phyloP scores from a whole-genome alignment of 2,113 vertebrate species.

The Todiramphus saurophagus region DNA sequence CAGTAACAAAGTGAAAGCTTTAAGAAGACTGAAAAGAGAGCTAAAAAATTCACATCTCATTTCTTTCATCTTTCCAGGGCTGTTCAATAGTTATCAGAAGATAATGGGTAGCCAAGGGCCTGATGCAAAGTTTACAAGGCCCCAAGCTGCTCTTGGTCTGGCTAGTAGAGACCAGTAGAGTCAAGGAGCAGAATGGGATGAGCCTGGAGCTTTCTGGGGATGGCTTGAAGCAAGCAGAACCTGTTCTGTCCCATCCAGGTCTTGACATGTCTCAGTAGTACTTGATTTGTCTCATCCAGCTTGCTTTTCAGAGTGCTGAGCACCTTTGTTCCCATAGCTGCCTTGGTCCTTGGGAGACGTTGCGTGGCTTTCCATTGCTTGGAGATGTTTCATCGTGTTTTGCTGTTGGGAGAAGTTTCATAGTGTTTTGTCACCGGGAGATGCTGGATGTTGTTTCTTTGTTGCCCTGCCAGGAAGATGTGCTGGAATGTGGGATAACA shows the following conservation, averaged over 20 bases:
- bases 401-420: background rate
- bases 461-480: conserved; percentile 64
- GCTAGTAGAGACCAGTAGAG: background rate
- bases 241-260: background rate
- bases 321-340: background rate
- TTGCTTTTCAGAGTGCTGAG: background rate
- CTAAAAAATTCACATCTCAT: background rate
- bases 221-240: background rate
- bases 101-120: background rate
- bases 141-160: background rate
- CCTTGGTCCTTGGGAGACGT: background rate
- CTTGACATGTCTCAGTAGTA: background rate
- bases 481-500: conserved; percentile 85
- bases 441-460: background rate
- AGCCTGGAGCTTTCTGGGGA: background rate
- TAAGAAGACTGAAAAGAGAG: background rate
- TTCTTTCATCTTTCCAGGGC: background rate
- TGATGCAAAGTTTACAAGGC: background rate
- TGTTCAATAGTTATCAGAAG: background rate
- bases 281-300: background rate
- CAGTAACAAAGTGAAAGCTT: background rate
- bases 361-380: background rate
- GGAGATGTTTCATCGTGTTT: background rate
- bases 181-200: background rate
- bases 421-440: background rate